Base-by-base conservation (phyloP, 2,888 invertebrate species). In the Lucinisca nassula region DNA sequence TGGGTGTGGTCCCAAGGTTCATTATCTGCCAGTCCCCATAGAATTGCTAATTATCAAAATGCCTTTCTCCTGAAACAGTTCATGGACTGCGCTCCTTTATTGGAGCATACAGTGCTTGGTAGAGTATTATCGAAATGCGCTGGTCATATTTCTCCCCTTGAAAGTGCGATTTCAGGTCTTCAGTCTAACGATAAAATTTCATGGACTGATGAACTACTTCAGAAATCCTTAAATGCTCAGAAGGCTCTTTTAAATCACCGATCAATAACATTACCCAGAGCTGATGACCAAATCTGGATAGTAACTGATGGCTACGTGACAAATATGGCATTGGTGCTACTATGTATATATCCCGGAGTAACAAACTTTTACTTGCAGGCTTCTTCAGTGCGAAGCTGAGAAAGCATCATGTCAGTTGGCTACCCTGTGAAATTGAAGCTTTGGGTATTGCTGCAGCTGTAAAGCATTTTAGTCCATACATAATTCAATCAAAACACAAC, bases 1-100 rank as follows among this genome's bases (percentile, higher is more conserved):
- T 91, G 89, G 90, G 45, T 84, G 21, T 91, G 88, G 89, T 51
- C 85, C 8, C 72, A 87, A 45, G 86, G 84, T 14, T 38, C 27
- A 27, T 40, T 90, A 21, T 76, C 70, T 14, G 85, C 85, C 8
- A 88, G 84, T 32, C 83, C 79, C n/a, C 87, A 91, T 72, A 67
- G 86, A 37, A 51, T 90, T 14, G 78, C 89, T 40, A 49, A 77
- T 27, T 51, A 87, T 37, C 37, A 8, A 70, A 86, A 12, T 84
- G 78, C 35, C 1, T 45, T 0, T 49, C 24, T 1, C 87, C 88
- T 21, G 74, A 78, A 4, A 87, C 80, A 2, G 91, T 91, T 1
- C 30, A 30, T 14, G 82, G 85, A 21, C 32, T 90, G 12, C 55
- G 80, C 0, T 90, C 91, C 2, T 91, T 88, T 72, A 80, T 88